These are phyloP conservation scores for Gavia stellata DNA, from an alignment of 2,113 vertebrate species.

Conservation along the genomic window DNA sequence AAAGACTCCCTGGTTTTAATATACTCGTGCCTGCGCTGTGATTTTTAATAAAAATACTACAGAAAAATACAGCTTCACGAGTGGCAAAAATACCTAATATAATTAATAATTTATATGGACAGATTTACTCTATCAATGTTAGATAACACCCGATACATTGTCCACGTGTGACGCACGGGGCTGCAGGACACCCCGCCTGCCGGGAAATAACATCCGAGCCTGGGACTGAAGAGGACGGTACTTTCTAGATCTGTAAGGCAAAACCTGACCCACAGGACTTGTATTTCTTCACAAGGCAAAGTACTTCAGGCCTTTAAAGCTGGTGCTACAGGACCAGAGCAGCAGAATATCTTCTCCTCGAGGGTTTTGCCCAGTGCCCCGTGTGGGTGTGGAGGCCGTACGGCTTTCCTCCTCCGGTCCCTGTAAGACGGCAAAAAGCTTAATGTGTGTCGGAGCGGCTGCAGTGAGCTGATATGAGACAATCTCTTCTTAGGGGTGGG, in stretches of 20 bases:
- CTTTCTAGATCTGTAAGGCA: not conserved
- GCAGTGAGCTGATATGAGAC: not conserved
- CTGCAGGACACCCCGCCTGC: not conserved
- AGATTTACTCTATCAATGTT: not conserved
- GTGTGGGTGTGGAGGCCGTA: rapidly evolving
- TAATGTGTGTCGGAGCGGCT: not conserved
- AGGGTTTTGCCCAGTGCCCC: not conserved
- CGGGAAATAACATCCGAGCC: not conserved
- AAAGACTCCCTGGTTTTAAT: not conserved
- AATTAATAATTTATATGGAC: not conserved
- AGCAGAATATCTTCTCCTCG: not conserved
- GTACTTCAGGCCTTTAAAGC: not conserved
- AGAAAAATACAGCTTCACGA: not conserved
- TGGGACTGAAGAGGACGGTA: not conserved
- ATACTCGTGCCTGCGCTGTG: not conserved
- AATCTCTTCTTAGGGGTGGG: not conserved
- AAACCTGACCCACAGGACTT: not conserved
- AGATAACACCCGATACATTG: rapidly evolving
- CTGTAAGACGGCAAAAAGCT: not conserved
- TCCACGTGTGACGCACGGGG: rapidly evolving
- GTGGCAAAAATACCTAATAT: not conserved
- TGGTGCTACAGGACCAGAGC: not conserved
- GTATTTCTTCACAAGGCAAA: not conserved
- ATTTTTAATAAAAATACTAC: not conserved
- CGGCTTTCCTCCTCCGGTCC: not conserved